Evolutionary conservation across 2,113 vertebrate genomes (phyloP).

Genomic region (Trematomus loennbergii): DNA sequence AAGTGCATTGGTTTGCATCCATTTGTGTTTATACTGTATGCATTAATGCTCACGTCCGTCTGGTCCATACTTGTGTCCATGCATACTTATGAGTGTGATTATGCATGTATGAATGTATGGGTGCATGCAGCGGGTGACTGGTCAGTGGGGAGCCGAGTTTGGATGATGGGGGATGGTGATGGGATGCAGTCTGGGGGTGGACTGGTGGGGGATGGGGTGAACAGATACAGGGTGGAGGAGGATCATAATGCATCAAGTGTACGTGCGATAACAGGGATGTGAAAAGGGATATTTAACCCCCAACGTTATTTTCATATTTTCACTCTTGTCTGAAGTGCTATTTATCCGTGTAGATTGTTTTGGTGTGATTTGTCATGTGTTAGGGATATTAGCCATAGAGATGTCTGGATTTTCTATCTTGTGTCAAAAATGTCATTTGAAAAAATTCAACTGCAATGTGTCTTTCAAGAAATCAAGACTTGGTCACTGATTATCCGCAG

Average conservation of each 20-base stretch:
- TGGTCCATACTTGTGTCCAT: conserved; percentile 10
- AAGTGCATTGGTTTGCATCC: background rate
- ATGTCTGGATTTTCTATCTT: too few relatives aligned
- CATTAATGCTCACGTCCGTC: conserved; percentile 1
- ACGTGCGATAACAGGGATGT: conserved; percentile 19
- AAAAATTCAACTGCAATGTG: too few relatives aligned
- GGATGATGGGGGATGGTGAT: conserved; percentile 67
- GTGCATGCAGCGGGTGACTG: conserved; percentile 16
- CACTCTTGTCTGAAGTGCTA: too few relatives aligned
- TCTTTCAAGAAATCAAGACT: too few relatives aligned
- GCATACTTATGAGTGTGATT: conserved; percentile 45
- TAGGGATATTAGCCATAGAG: too few relatives aligned
- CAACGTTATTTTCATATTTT: too few relatives aligned
- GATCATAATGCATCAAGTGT: conserved; percentile 20
- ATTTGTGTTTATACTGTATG: background rate
- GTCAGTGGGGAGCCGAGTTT: conserved; percentile 65
- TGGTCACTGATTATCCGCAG: too few relatives aligned
- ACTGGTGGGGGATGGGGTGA: conserved; percentile 60
- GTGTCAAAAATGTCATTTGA: too few relatives aligned
- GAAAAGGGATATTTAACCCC: background rate
- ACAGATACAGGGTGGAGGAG: conserved; percentile 24
- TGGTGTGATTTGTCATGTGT: too few relatives aligned
- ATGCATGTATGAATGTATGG: conserved; percentile 55
- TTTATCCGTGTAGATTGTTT: too few relatives aligned
- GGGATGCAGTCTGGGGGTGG: conserved; percentile 48